phyloP scores from a whole-genome alignment of 2,888 invertebrate species.

The Pseudanteris insignis region DNA sequence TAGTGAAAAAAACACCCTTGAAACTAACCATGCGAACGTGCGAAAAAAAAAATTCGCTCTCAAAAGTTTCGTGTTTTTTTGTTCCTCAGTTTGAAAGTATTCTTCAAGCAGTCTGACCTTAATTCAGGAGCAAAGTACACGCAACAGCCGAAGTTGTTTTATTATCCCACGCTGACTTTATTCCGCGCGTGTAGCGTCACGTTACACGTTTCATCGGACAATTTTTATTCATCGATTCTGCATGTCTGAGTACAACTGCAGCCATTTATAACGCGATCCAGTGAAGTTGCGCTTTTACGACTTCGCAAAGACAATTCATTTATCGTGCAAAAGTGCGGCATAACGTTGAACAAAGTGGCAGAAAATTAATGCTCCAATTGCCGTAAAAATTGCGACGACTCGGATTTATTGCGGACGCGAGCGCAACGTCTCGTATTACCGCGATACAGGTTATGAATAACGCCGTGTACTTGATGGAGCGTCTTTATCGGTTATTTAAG shows the following conservation, averaged over 20 bases:
- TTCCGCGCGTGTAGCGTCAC: slow-evolving; percentile 24
- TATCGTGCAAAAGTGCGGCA: slow-evolving; percentile 4
- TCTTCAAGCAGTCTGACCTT: too few relatives aligned
- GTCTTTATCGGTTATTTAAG: slow-evolving; percentile 41
- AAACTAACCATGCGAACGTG: too few relatives aligned
- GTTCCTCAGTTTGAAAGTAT: too few relatives aligned
- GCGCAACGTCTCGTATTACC: slow-evolving; percentile 18
- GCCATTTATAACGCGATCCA: slow-evolving; percentile 23
- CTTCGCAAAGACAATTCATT: slow-evolving; percentile 33
- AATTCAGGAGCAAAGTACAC: slow-evolving; percentile 9
- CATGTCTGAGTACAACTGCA: slow-evolving; percentile 18
- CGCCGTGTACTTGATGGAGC: slow-evolving; percentile 37
- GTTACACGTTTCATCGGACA: slow-evolving; percentile 23
- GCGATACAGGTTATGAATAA: slow-evolving; percentile 40
- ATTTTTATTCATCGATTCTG: slow-evolving; percentile 39
- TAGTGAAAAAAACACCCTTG: too few relatives aligned
- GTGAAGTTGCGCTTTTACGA: slow-evolving; percentile 25
- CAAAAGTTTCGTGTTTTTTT: too few relatives aligned
- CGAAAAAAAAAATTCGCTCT: slow-evolving; percentile 1
- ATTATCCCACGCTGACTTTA: slow-evolving; percentile 28
- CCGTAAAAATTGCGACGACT: slow-evolving; percentile 14
- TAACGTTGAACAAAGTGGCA: slow-evolving; percentile 24
- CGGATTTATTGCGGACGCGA: slow-evolving; percentile 31
- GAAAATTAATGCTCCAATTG: slow-evolving; percentile 32
- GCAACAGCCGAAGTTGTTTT: slow-evolving; percentile 13